Percentiles rank a stretch among this genome's conserved stretches.
phyloP scores from a whole-genome alignment of 2,888 invertebrate genomes.

The Kuschelorhynchus macadamiae region DNA sequence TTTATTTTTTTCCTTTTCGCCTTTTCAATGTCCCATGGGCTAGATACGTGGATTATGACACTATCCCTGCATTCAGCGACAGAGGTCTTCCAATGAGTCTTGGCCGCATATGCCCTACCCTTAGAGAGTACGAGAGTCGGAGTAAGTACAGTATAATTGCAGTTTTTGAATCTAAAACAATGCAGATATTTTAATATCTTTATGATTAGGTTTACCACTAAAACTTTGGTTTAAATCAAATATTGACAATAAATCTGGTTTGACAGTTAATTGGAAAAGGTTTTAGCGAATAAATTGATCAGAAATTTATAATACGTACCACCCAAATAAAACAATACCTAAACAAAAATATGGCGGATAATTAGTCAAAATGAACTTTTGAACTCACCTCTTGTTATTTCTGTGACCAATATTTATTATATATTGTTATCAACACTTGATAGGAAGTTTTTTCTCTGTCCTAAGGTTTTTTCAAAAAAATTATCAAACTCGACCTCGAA shows the following conservation, averaged over 20 bases:
- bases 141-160: conserved; percentile 18
- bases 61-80: conserved; percentile 30
- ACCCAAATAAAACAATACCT: conserved; percentile 14
- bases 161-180: conserved; percentile 9
- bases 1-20: conserved; percentile 30
- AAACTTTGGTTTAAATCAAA: not conserved
- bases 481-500: conserved; percentile 2
- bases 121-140: conserved; percentile 35
- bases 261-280: too few relatives aligned
- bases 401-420: conserved; percentile 7
- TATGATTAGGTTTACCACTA: not conserved
- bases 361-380: not conserved
- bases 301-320: conserved; percentile 6
- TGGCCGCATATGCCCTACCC: not conserved
- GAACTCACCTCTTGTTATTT: conserved; percentile 15
- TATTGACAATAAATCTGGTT: too few relatives aligned
- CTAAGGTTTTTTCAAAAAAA: conserved; percentile 3
- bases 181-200: conserved; percentile 9
- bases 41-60: conserved; percentile 17
- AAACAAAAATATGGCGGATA: conserved; percentile 1
- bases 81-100: conserved; percentile 15
- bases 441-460: not conserved
- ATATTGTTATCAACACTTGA: conserved; percentile 4
- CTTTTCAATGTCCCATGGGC: conserved; percentile 35
- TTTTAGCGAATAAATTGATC: not conserved